Evolutionary conservation across 1,140 invertebrate genomes (phyloP).

Genomic region (Zaprionus taronus): DNA sequence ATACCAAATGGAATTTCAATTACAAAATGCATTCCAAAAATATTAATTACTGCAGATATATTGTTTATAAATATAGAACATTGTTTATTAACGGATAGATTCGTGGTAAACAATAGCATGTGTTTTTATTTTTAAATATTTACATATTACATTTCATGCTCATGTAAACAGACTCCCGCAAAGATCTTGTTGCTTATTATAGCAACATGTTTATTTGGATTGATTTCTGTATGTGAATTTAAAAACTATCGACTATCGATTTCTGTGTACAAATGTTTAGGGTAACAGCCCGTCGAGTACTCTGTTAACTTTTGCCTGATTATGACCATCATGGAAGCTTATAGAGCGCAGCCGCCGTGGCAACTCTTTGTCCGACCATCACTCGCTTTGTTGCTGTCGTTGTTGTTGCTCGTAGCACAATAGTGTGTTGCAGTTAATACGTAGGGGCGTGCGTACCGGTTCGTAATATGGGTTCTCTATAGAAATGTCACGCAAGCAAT

Average conservation of each 20-base stretch:
- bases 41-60: background rate
- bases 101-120: background rate
- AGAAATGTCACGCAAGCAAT: constrained; percentile 81
- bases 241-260: background rate
- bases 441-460: constrained; percentile 45
- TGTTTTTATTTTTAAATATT: background rate
- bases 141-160: background rate
- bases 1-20: background rate
- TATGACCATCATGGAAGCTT: constrained; percentile 35
- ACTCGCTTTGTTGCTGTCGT: background rate
- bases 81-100: background rate
- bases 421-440: constrained; percentile 43
- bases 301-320: constrained; percentile 10
- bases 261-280: background rate
- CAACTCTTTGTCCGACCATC: background rate
- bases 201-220: background rate
- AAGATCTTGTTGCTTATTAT: background rate
- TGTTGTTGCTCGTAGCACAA: constrained; percentile 28
- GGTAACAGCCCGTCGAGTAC: background rate
- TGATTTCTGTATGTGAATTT: background rate
- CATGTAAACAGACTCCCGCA: constrained; percentile 1
- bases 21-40: constrained; percentile 10
- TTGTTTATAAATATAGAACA: background rate
- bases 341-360: constrained; percentile 39
- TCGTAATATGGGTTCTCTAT: constrained; percentile 64